Percentiles rank a stretch among this genome's conserved stretches.
Conservation (phyloP, 2,797 vertebrate genomes). For the Xiphorhynchus erythropygius region DNA sequence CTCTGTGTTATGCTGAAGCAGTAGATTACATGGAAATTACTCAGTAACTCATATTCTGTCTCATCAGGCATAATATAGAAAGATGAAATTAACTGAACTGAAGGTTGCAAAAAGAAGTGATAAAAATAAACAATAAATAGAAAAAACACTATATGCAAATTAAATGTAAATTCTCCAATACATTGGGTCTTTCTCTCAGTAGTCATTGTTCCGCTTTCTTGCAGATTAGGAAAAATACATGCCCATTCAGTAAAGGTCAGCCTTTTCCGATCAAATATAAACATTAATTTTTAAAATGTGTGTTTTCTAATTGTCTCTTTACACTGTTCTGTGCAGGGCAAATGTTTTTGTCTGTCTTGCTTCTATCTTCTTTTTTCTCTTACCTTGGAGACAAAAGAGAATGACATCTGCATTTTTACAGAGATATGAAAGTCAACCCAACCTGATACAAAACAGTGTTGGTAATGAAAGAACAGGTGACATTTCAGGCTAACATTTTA, state of each 20-base stretch:
- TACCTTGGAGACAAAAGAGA: neutral
- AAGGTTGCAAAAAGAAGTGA: neutral
- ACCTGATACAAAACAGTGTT: neutral
- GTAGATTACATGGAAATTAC: neutral
- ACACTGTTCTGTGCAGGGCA: neutral
- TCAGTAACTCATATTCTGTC: neutral
- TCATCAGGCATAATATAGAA: neutral
- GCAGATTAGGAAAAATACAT: neutral
- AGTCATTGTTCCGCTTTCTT: neutral
- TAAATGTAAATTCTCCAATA: neutral
- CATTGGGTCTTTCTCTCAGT: neutral
- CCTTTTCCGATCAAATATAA: neutral
- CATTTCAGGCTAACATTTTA: slow-evolving; percentile 27
- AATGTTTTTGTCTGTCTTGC: neutral
- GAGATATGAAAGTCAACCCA: neutral
- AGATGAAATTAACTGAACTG: neutral
- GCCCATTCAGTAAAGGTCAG: neutral
- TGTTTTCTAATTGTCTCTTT: neutral
- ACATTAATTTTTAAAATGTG: neutral
- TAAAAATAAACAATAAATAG: neutral
- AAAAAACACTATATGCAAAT: neutral
- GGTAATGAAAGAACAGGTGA: neutral
- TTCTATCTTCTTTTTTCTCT: neutral
- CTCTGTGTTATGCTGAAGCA: neutral
- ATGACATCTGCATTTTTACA: neutral